phyloP scores from a whole-genome alignment of 2,888 invertebrate species.

The Campaea margaritaria region DNA sequence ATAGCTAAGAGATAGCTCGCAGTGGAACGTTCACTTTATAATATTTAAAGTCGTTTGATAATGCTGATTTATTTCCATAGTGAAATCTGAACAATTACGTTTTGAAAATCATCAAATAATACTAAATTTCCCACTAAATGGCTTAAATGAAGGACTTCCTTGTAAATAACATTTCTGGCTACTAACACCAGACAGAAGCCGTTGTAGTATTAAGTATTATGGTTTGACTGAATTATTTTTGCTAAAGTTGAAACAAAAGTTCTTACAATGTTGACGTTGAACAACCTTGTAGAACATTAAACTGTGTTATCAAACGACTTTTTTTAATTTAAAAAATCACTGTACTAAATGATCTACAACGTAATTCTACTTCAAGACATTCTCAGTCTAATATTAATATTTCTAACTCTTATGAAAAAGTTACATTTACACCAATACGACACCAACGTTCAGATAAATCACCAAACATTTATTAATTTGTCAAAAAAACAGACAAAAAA shows the following conservation, averaged over 20 bases:
- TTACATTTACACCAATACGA: conserved; percentile 18
- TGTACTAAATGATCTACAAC: conserved; percentile 19
- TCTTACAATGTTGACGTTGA: neutral
- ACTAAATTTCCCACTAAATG: no score
- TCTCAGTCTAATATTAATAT: conserved; percentile 22
- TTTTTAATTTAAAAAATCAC: conserved; percentile 3
- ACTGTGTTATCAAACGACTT: conserved; percentile 5
- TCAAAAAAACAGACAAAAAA: conserved; percentile 19
- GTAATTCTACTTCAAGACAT: conserved; percentile 18
- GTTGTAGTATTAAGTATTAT: no score
- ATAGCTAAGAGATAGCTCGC: conserved; percentile 48
- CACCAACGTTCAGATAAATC: conserved; percentile 11
- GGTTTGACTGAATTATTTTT: no score
- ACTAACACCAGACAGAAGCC: no score
- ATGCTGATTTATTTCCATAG: neutral
- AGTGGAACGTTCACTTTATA: conserved; percentile 45
- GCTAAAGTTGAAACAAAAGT: no score
- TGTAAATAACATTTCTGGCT: no score
- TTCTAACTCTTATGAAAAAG: conserved; percentile 2
- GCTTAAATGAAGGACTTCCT: no score
- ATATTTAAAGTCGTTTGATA: neutral
- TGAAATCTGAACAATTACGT: no score
- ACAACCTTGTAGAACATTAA: neutral
- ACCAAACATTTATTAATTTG: conserved; percentile 5
- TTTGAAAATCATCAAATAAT: no score